Base-by-base conservation (phyloP, 2,797 vertebrate genomes). In the Calcarius lapponicus region DNA sequence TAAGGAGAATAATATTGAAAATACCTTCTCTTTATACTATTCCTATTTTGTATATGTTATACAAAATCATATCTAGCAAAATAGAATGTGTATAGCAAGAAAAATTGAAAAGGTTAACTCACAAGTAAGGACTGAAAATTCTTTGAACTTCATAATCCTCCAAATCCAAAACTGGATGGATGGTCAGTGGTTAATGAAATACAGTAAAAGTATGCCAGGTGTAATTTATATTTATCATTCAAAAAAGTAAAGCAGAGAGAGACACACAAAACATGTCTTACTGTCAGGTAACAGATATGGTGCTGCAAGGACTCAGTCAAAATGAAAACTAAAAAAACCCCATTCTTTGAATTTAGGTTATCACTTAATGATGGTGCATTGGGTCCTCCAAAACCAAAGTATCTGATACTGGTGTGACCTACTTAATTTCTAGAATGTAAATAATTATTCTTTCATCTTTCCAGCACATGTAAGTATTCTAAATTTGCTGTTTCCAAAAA, bases 291-390 rank as follows among this genome's bases (percentile, higher is more conserved):
- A 74, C 31, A 74, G 17, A 50, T 65, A 26, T 3, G 3, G 6
- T 62, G 10, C 29, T 92, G 2, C 19, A 80, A n/a, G 10, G 5
- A 48, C 17, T 48, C 26, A 13, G 11, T 32, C 38, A 73, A 57
- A 85, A n/a, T 17, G 12, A 31, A 95, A 91, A 69, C 22, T 38
- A 10, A 75, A 89, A 26, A 89, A 26, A 86, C 34, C 34, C 18
- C 16, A 10, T 10, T 1, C 6, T 67, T 40, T 58, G 7, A 56
- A 28, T 56, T 34, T 28, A 45, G 8, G 4, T 9, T 75, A 38
- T 20, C 10, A n/a, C 4, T 13, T 11, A 66, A 43, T 0, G 6
- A 31, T 19, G 36, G 50, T 2, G 0, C 36, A 12, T 22, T 47
- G 10, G 4, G 13, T 79, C 15, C 8, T 79, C 26, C 15, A 73